These are phyloP conservation scores for Drosophila antonietae DNA, from an alignment of 2,888 invertebrate species.

Conservation along the genomic window DNA sequence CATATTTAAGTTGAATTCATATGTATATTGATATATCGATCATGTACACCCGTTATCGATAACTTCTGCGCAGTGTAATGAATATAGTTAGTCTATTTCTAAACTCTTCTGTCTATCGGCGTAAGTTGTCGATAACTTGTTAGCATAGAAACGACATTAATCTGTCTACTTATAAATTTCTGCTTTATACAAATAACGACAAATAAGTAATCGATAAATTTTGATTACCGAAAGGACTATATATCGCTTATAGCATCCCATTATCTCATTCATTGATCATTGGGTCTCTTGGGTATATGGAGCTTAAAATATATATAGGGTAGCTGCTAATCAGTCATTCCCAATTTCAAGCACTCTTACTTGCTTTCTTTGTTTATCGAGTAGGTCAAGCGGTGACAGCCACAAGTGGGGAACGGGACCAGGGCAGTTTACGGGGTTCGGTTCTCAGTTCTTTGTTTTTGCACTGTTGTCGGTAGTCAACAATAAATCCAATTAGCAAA, in stretches of 20 bases:
- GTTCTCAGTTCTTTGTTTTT: slow-evolving; percentile 20
- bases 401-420: not conserved
- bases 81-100: too few relatives aligned
- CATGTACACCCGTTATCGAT: too few relatives aligned
- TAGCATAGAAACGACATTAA: not conserved
- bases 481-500: slow-evolving; percentile 75
- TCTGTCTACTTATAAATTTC: too few relatives aligned
- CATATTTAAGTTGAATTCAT: not conserved
- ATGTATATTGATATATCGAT: not conserved
- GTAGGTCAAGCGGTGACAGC: slow-evolving; percentile 24
- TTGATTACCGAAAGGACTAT: not conserved
- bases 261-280: not conserved
- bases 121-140: not conserved
- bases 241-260: too few relatives aligned
- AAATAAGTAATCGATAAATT: not conserved
- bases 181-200: not conserved
- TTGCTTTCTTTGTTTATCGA: slow-evolving; percentile 14
- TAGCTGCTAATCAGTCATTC: slow-evolving; percentile 8
- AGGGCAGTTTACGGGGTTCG: not conserved
- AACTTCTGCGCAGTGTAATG: too few relatives aligned
- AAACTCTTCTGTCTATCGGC: too few relatives aligned
- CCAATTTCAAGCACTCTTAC: slow-evolving; percentile 6
- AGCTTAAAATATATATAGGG: not conserved
- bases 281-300: not conserved
- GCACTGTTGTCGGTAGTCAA: slow-evolving; percentile 70